Percentiles rank a stretch among this genome's conserved stretches.
Evolutionary conservation across 1,140 invertebrate genomes (phyloP).

Genomic region (Polyergus mexicanus): DNA sequence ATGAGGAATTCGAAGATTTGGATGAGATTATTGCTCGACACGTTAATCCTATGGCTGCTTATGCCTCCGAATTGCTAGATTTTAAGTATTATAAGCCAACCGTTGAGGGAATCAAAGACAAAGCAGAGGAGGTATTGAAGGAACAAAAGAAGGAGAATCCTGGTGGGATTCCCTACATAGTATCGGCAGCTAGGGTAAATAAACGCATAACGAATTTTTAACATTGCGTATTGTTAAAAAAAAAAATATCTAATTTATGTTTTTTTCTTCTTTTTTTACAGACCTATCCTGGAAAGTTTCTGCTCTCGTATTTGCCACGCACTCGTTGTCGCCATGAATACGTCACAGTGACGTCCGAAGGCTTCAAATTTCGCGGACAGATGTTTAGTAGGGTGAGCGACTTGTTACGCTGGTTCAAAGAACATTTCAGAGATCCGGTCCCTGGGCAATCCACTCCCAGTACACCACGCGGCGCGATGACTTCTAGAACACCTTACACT

Average conservation of each 20-base stretch:
- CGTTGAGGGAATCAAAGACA: slow-evolving; percentile 91
- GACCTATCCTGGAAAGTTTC: slow-evolving; percentile 97
- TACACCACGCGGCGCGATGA: slow-evolving; percentile 89
- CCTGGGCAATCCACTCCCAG: slow-evolving; percentile 91
- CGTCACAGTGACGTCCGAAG: slow-evolving; percentile 96
- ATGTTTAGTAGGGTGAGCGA: slow-evolving; percentile 94
- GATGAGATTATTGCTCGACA: slow-evolving; percentile 99
- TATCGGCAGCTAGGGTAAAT: slow-evolving; percentile 92
- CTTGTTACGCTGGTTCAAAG: slow-evolving; percentile 98
- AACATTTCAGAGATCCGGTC: slow-evolving; percentile 97
- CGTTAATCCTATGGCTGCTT: slow-evolving; percentile 98
- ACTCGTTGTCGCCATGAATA: slow-evolving; percentile 95
- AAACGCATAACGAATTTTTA: slow-evolving; percentile 22
- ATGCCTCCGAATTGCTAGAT: slow-evolving; percentile 95
- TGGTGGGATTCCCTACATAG: slow-evolving; percentile 95
- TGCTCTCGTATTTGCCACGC: slow-evolving; percentile 97
- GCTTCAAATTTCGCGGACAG: slow-evolving; percentile 96
- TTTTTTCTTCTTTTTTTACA: slow-evolving; percentile 79
- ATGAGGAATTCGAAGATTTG: slow-evolving; percentile 98
- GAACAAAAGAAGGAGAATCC: slow-evolving; percentile 95
- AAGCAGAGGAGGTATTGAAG: slow-evolving; percentile 94
- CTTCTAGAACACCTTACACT: slow-evolving; percentile 90
- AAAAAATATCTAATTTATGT: slow-evolving; percentile 18
- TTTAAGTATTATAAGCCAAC: slow-evolving; percentile 96
- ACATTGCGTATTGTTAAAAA: not conserved